A percentile compares a stretch with the other conserved stretches of the same genome.
These are phyloP conservation scores for Drosophila ficusphila DNA, from an alignment of 1,140 invertebrate genomes.

Conservation along the genomic window DNA sequence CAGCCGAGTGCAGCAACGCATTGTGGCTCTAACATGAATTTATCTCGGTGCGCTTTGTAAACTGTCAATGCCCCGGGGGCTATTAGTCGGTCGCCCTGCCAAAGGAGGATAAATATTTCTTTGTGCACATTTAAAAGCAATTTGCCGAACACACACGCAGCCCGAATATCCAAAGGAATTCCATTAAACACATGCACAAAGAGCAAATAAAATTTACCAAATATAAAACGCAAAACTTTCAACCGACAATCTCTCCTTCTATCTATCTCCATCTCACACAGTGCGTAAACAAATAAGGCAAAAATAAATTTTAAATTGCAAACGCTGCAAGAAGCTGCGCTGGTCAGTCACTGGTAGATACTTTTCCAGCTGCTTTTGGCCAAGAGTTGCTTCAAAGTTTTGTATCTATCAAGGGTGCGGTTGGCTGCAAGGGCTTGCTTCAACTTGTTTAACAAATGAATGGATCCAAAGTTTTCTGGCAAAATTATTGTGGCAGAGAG, in stretches of 20 bases:
- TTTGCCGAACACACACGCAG: constrained; percentile 36
- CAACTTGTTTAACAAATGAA: constrained; percentile 43
- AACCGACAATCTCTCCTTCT: constrained; percentile 1
- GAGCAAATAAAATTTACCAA: constrained; percentile 53
- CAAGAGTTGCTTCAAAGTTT: constrained; percentile 38
- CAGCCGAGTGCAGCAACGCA: background rate
- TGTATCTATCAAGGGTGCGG: constrained; percentile 55
- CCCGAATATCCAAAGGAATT: constrained; percentile 47
- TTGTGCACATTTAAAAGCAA: constrained; percentile 72
- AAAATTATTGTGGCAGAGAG: constrained; percentile 39
- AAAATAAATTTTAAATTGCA: constrained; percentile 57
- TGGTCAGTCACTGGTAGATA: constrained; percentile 32
- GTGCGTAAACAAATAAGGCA: constrained; percentile 47
- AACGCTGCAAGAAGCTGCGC: constrained; percentile 31
- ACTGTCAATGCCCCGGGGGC: constrained; percentile 55
- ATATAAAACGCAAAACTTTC: constrained; percentile 37
- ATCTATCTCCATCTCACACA: constrained; percentile 11
- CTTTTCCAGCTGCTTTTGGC: constrained; percentile 26
- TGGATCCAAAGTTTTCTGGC: constrained; percentile 27
- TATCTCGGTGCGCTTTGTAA: constrained; percentile 41
- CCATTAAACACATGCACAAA: constrained; percentile 58
- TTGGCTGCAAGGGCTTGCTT: constrained; percentile 24
- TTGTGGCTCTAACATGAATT: constrained; percentile 33
- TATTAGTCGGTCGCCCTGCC: constrained; percentile 52
- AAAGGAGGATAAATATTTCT: constrained; percentile 61